A percentile compares a stretch with the other conserved stretches of the same genome.
Evolutionary conservation across 2,888 invertebrate genomes (phyloP).

Genomic region (Alentia gelatinosa): DNA sequence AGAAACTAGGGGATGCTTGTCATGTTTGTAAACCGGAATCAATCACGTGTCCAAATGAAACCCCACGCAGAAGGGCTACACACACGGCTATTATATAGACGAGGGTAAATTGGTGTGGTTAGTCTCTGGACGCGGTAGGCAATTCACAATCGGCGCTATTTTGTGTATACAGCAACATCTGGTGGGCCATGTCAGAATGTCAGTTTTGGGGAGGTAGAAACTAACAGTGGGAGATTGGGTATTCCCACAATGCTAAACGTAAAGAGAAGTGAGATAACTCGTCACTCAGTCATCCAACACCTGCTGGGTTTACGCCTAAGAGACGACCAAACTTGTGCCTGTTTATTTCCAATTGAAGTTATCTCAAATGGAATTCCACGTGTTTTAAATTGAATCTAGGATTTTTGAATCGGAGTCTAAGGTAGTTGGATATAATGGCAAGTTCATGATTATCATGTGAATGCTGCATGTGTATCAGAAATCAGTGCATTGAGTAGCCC

Average conservation of each 20-base stretch:
- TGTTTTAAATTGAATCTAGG: too few species aligned
- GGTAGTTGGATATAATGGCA: too few species aligned
- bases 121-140: not conserved
- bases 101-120: not conserved
- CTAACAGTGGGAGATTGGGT: not conserved
- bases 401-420: too few species aligned
- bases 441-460: too few species aligned
- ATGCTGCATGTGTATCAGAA: too few species aligned
- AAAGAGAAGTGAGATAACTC: not conserved
- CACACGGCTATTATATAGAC: too few species aligned
- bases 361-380: too few species aligned
- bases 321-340: too few species aligned
- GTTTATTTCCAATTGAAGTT: too few species aligned
- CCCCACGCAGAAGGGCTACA: not conserved
- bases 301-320: too few species aligned
- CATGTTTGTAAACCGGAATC: not conserved
- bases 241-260: not conserved
- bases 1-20: too few species aligned
- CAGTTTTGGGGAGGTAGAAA: not conserved
- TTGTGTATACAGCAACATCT: not conserved
- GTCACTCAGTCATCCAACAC: not conserved
- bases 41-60: not conserved
- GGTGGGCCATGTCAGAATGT: not conserved
- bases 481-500: too few species aligned
- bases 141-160: not conserved